phyloP scores from a whole-genome alignment of 1,140 invertebrate genomes.

The Zaprionus vittiger region DNA sequence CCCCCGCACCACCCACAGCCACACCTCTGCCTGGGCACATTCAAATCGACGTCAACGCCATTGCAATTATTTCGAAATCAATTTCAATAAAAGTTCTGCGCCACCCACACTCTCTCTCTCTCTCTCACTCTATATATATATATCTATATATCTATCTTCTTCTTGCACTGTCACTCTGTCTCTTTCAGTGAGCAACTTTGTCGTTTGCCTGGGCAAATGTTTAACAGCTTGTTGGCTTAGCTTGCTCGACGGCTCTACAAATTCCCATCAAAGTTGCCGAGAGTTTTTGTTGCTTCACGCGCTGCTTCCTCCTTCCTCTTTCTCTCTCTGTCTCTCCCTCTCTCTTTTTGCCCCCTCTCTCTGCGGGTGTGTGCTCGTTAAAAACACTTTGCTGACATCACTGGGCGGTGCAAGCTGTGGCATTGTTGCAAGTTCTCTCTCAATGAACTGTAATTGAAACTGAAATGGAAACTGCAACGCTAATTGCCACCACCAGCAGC shows the following conservation, averaged over 20 bases:
- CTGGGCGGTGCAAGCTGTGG: constrained; percentile 45
- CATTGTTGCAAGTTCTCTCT: constrained; percentile 75
- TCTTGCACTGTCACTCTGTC: not conserved
- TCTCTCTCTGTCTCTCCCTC: not conserved
- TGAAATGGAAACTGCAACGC: constrained; percentile 61
- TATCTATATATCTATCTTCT: not conserved
- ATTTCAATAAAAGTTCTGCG: constrained; percentile 77
- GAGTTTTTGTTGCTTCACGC: constrained; percentile 43
- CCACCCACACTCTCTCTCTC: not conserved
- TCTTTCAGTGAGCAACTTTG: constrained; percentile 1
- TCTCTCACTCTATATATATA: not conserved
- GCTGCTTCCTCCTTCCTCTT: not conserved
- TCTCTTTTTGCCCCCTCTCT: constrained; percentile 2
- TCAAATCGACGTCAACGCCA: constrained; percentile 64
- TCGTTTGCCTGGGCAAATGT: constrained; percentile 38
- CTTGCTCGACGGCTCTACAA: constrained; percentile 33
- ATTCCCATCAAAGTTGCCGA: constrained; percentile 60
- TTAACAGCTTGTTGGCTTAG: constrained; percentile 77
- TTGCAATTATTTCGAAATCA: constrained; percentile 81
- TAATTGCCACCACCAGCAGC: constrained; percentile 68
- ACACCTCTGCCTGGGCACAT: constrained; percentile 31
- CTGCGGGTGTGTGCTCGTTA: constrained; percentile 60
- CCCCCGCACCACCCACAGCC: not conserved
- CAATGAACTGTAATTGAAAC: constrained; percentile 81
- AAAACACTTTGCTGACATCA: constrained; percentile 78